Evolutionary conservation across 1,140 invertebrate genomes (phyloP).

Genomic region (Brachionus koreanus): DNA sequence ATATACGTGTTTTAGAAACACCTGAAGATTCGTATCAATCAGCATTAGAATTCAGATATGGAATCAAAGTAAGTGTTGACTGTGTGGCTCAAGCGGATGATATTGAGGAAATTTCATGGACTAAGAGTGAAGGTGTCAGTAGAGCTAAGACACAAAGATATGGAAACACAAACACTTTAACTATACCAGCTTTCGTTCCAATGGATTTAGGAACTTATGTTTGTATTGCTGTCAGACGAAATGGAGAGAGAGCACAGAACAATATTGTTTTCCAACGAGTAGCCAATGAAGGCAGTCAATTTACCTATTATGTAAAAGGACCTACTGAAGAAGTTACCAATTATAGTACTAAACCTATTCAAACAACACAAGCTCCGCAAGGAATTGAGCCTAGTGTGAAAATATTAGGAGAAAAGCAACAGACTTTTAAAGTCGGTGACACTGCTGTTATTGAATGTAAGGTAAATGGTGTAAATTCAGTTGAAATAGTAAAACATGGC

Average conservation of each 20-base stretch:
- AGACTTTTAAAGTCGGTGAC: not conserved
- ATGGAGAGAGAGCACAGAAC: slow-evolving; percentile 24
- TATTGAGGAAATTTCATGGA: slow-evolving; percentile 18
- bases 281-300: slow-evolving; percentile 33
- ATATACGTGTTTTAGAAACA: slow-evolving; percentile 18
- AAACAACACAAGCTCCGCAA: not conserved
- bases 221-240: slow-evolving; percentile 14
- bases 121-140: slow-evolving; percentile 38
- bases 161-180: slow-evolving; percentile 23
- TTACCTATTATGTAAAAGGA: slow-evolving; percentile 36
- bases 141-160: not conserved
- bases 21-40: slow-evolving; percentile 12
- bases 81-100: slow-evolving; percentile 33
- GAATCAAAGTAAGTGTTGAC: slow-evolving; percentile 3
- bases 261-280: slow-evolving; percentile 13
- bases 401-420: not conserved
- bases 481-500: not conserved
- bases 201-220: slow-evolving; percentile 44
- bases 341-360: not conserved
- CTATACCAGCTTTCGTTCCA: slow-evolving; percentile 12
- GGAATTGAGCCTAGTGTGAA: not conserved
- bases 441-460: slow-evolving; percentile 18
- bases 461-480: not conserved
- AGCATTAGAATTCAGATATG: not conserved
- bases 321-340: not conserved